phyloP scores from a whole-genome alignment of 2,113 vertebrate species.

The Protobothrops mucrosquamatus region DNA sequence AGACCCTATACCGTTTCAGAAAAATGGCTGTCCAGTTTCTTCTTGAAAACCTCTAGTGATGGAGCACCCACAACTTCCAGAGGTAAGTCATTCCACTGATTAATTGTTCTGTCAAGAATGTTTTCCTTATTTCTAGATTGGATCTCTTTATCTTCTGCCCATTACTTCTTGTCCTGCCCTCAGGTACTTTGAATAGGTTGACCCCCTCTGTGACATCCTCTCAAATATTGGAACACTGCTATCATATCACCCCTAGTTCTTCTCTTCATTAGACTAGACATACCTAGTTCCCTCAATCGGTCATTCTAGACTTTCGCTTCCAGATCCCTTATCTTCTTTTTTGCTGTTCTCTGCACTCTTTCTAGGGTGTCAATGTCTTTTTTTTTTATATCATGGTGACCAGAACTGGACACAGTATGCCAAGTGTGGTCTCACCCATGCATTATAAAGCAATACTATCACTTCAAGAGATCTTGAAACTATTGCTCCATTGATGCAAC shows the following conservation, averaged over 20 bases:
- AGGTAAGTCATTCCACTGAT: not conserved
- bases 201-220: not conserved
- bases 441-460: no score
- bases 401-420: no score
- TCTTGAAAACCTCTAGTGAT: no score
- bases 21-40: not conserved
- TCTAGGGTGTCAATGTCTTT: no score
- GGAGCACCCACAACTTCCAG: not conserved
- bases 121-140: not conserved
- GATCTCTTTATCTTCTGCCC: not conserved
- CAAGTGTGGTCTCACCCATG: no score
- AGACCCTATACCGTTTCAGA: not conserved
- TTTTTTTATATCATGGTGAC: no score
- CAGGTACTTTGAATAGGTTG: not conserved
- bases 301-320: not conserved
- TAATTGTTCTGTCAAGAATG: not conserved
- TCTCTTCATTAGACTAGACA: not conserved
- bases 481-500: no score
- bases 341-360: no score
- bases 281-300: not conserved
- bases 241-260: not conserved
- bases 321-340: not conserved
- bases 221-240: not conserved
- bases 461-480: no score
- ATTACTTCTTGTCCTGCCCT: not conserved